phyloP scores from a whole-genome alignment of 2,797 vertebrate genomes.

The Argyrosomus regius region DNA sequence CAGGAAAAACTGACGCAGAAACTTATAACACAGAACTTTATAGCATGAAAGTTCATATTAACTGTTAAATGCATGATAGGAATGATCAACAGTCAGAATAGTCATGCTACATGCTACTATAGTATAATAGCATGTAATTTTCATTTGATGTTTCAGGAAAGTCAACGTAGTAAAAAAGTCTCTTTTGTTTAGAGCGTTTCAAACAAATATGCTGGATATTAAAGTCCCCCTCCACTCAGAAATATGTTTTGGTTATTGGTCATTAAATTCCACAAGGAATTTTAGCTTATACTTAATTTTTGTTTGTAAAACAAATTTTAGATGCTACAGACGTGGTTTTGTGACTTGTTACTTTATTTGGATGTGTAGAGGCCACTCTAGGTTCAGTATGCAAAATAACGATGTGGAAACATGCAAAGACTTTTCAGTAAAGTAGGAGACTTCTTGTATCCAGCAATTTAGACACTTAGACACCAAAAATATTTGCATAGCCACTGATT shows the following conservation, averaged over 20 bases:
- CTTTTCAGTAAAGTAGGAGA: background rate
- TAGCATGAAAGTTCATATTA: background rate
- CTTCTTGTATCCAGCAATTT: background rate
- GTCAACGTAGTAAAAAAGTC: background rate
- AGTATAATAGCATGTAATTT: conserved; percentile 7
- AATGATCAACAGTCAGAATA: background rate
- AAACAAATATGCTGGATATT: background rate
- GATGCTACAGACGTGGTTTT: too few relatives aligned
- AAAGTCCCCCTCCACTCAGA: conserved; percentile 2
- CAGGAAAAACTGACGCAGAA: background rate
- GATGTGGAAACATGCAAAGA: background rate
- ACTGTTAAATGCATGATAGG: background rate
- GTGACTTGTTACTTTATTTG: background rate
- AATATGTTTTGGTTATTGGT: background rate
- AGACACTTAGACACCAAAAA: background rate
- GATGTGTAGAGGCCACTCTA: background rate
- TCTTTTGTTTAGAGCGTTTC: conserved; percentile 10
- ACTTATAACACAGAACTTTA: background rate
- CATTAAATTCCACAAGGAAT: background rate
- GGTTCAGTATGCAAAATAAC: background rate
- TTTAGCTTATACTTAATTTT: too few relatives aligned
- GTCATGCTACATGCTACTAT: too few relatives aligned
- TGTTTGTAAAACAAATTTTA: too few relatives aligned
- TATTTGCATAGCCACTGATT: background rate
- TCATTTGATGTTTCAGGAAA: conserved; percentile 27